Evolutionary conservation across 2,888 invertebrate genomes (phyloP).

Genomic region (Trissolcus brochymenae): DNA sequence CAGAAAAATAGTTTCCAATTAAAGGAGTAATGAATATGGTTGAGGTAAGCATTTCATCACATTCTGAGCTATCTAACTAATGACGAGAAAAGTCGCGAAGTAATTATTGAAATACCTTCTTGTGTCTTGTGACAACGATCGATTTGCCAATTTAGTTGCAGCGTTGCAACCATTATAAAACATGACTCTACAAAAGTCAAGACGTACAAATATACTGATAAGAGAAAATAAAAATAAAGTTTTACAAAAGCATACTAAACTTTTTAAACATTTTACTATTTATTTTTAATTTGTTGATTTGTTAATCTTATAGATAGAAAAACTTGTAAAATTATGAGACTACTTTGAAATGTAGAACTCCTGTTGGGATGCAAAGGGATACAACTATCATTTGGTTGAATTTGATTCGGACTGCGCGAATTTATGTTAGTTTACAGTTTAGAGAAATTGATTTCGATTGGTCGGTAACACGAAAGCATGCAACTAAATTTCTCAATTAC

Average conservation of each 20-base stretch:
- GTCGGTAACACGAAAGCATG: too few relatives aligned
- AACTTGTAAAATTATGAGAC: background rate
- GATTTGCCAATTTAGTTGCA: constrained; percentile 47
- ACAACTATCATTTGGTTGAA: too few relatives aligned
- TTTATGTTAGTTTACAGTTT: too few relatives aligned
- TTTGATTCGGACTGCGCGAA: too few relatives aligned
- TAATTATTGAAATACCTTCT: constrained; percentile 42
- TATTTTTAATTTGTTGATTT: too few relatives aligned
- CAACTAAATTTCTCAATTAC: too few relatives aligned
- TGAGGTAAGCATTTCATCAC: constrained; percentile 38
- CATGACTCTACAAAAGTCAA: constrained; percentile 58
- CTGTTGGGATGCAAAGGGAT: too few relatives aligned
- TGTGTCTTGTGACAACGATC: constrained; percentile 44
- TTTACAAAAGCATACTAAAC: constrained; percentile 60
- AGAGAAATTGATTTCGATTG: too few relatives aligned
- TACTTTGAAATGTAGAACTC: too few relatives aligned
- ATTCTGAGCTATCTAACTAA: constrained; percentile 29
- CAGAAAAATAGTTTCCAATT: constrained; percentile 40
- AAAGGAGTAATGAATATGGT: constrained; percentile 34
- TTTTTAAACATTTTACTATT: constrained; percentile 21
- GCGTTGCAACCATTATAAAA: constrained; percentile 49
- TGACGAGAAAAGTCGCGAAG: constrained; percentile 10
- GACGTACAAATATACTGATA: constrained; percentile 71
- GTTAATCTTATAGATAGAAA: too few relatives aligned
- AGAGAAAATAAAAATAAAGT: constrained; percentile 72